Percentiles rank a stretch among this genome's conserved stretches.
Conservation (phyloP, 2,113 vertebrate genomes). For the Menidia beryllina region DNA sequence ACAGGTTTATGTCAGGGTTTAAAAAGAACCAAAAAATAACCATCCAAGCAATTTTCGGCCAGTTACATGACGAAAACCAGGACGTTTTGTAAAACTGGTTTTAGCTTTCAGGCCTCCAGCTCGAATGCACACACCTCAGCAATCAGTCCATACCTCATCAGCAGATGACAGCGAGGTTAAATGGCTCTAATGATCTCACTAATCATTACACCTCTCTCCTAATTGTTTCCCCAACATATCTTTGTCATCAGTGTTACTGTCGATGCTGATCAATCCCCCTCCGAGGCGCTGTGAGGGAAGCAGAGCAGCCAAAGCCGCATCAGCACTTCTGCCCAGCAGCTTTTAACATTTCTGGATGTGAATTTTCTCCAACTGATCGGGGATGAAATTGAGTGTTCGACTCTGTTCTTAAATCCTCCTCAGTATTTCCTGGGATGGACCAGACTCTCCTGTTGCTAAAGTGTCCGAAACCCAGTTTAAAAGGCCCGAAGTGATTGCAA, state of each 20-base stretch:
- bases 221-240: constrained; percentile 68
- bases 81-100: background rate
- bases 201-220: constrained; percentile 55
- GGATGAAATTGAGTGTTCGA: too few species aligned
- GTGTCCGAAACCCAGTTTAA: accelerated
- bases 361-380: background rate
- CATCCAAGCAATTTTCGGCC: too few species aligned
- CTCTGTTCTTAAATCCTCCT: too few species aligned
- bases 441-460: too few species aligned
- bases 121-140: background rate
- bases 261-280: constrained; percentile 52
- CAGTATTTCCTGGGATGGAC: too few species aligned
- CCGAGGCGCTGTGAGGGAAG: constrained; percentile 8
- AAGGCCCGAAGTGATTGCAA: too few species aligned
- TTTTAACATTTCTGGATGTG: background rate
- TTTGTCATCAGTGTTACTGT: constrained; percentile 50
- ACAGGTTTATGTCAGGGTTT: too few species aligned
- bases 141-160: constrained; percentile 36
- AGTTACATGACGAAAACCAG: too few species aligned
- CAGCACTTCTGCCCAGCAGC: background rate
- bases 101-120: background rate
- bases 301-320: background rate
- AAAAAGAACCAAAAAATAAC: too few species aligned
- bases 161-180: constrained; percentile 55
- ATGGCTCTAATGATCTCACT: constrained; percentile 50